These are phyloP conservation scores for Drosophila nigromelanica DNA, from an alignment of 1,140 invertebrate species.

Conservation along the genomic window DNA sequence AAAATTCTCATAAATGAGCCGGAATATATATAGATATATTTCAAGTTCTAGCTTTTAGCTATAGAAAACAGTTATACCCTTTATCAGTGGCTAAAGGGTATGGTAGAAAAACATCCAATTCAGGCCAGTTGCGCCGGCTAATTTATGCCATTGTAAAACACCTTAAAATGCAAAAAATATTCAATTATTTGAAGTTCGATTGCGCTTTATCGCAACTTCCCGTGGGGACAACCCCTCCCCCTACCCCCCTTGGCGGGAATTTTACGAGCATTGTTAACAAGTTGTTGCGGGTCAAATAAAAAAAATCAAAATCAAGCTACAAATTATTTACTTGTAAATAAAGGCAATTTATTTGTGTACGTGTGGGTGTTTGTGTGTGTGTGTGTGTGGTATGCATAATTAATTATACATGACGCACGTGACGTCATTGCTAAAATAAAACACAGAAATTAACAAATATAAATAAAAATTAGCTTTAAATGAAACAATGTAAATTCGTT, in stretches of 20 bases:
- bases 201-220: constrained; percentile 19
- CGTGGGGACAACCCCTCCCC: neutral
- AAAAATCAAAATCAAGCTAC: constrained; percentile 6
- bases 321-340: constrained; percentile 30
- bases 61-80: too few species aligned
- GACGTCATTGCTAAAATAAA: constrained; percentile 34
- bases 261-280: constrained; percentile 30
- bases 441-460: constrained; percentile 11
- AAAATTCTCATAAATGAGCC: too few species aligned
- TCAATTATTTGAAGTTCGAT: constrained; percentile 40
- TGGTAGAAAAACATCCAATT: neutral
- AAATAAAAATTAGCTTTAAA: constrained; percentile 16
- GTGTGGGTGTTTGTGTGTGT: constrained; percentile 3
- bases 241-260: neutral
- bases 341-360: neutral
- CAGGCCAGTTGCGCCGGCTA: constrained; percentile 18
- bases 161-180: constrained; percentile 13
- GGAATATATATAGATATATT: too few species aligned
- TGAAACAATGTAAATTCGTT: constrained; percentile 9
- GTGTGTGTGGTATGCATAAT: constrained; percentile 5
- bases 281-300: constrained; percentile 25
- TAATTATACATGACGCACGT: constrained; percentile 18
- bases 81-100: too few species aligned
- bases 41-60: too few species aligned
- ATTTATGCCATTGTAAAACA: constrained; percentile 42